Conservation (phyloP, 2,113 vertebrate species). For the Tringa solitaria region DNA sequence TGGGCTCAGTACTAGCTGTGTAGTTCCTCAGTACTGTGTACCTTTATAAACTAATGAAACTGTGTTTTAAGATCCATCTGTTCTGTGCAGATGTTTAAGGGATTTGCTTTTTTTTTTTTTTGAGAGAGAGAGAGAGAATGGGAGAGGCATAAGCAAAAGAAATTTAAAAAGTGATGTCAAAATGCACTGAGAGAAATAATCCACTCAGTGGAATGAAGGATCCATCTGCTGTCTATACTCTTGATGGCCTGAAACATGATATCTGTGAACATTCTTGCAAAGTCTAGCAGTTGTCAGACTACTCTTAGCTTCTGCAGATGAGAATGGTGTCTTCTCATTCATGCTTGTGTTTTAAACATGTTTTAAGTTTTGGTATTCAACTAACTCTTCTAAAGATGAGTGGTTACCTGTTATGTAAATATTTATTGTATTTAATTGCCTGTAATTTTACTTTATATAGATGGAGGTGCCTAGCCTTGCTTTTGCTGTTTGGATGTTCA, state of each 20-base stretch:
- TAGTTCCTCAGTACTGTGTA: background rate
- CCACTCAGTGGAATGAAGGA: background rate
- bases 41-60: background rate
- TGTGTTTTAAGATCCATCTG: background rate
- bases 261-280: background rate
- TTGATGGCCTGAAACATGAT: background rate
- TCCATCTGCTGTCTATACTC: background rate
- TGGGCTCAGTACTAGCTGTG: background rate
- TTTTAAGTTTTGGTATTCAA: background rate
- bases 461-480: constrained; percentile 45
- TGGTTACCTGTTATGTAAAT: background rate
- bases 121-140: background rate
- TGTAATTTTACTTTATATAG: constrained; percentile 51
- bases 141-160: background rate
- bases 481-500: constrained; percentile 1
- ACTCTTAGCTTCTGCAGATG: background rate
- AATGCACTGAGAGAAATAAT: background rate
- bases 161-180: background rate
- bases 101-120: background rate
- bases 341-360: background rate
- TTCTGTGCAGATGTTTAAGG: background rate
- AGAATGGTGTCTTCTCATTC: background rate
- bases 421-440: background rate
- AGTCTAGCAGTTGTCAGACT: background rate
- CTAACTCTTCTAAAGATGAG: background rate